Conservation (phyloP, 2,113 vertebrate genomes). For the Saimiri boliviensis region DNA sequence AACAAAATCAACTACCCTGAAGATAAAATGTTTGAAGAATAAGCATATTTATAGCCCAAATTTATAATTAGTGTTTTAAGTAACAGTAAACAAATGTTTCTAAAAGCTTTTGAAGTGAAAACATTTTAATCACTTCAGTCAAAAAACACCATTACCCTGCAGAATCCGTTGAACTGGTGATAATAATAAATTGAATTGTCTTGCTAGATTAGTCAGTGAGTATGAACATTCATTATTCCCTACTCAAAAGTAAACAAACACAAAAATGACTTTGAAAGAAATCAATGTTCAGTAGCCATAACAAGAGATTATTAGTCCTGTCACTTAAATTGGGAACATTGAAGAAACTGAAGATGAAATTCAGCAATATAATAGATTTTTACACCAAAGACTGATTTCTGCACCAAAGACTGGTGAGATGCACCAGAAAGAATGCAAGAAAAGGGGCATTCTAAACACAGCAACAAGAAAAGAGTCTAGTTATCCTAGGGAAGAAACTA, state of each 20-base stretch:
- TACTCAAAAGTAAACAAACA: constrained; percentile 2
- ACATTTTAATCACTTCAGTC: not conserved
- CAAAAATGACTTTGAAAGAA: constrained; percentile 20
- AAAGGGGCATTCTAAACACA: not conserved
- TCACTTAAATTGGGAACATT: not conserved
- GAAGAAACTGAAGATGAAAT: not conserved
- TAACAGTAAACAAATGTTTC: not conserved
- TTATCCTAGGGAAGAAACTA: not conserved
- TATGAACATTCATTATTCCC: not conserved
- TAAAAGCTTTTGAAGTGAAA: constrained; percentile 24
- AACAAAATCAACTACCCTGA: not conserved
- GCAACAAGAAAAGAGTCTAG: not conserved
- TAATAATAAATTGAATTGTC: not conserved
- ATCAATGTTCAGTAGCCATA: not conserved
- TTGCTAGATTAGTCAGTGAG: constrained; percentile 9
- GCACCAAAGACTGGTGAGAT: not conserved
- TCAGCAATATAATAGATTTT: not conserved
- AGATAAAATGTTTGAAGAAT: not conserved
- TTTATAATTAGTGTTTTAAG: not conserved
- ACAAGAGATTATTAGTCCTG: not conserved
- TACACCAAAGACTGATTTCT: not conserved
- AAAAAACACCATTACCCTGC: not conserved
- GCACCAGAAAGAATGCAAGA: not conserved
- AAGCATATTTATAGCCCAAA: not conserved
- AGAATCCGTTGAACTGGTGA: not conserved